These are phyloP conservation scores for Euclidia mi DNA, from an alignment of 2,888 invertebrate genomes.

Conservation along the genomic window DNA sequence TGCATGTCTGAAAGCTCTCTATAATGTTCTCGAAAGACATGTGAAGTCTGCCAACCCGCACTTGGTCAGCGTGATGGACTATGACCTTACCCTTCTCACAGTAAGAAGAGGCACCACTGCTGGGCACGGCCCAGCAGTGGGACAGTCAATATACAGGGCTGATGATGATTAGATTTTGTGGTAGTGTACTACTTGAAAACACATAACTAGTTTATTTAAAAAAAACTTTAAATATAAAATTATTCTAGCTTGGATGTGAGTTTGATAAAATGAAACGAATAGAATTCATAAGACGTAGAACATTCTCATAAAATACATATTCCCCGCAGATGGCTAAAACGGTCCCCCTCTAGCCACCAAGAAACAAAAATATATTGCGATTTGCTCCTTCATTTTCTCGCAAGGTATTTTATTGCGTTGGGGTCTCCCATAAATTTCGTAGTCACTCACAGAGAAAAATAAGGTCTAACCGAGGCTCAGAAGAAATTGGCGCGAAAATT, in stretches of 20 bases:
- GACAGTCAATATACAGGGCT: no score
- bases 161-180: no score
- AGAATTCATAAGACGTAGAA: slow-evolving; percentile 70
- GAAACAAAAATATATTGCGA: slow-evolving; percentile 89
- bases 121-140: no score
- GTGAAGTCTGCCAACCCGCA: no score
- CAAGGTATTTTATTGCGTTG: slow-evolving; percentile 89
- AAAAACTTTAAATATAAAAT: slow-evolving; percentile 15
- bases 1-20: no score
- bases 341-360: slow-evolving; percentile 82
- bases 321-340: slow-evolving; percentile 81
- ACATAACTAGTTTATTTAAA: slow-evolving; percentile 3
- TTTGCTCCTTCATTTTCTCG: slow-evolving; percentile 89
- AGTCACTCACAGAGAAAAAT: slow-evolving; percentile 88
- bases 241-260: slow-evolving; percentile 17
- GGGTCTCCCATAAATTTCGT: slow-evolving; percentile 88
- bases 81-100: no score
- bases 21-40: no score
- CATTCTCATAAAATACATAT: slow-evolving; percentile 76
- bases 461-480: slow-evolving; percentile 77
- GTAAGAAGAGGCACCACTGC: no score
- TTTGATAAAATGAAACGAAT: slow-evolving; percentile 64
- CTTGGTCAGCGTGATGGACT: no score
- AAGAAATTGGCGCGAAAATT: slow-evolving; percentile 83
- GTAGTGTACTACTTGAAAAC: no score